Conservation (phyloP, 1,140 invertebrate genomes). For the Zaprionus inermis region DNA sequence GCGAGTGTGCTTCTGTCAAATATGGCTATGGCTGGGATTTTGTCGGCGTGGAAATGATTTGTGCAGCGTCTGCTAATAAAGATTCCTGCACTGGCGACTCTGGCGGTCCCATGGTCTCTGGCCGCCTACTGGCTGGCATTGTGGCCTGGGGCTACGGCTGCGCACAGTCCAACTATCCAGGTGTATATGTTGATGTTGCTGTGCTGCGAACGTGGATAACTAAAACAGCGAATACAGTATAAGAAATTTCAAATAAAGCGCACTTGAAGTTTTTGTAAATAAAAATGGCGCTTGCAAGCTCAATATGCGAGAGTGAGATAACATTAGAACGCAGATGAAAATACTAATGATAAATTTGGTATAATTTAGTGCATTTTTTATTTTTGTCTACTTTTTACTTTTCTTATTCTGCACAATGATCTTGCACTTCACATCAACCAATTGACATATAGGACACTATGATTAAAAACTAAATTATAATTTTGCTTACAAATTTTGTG, state of each 20-base stretch:
- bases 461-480: too few relatives aligned
- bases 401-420: too few relatives aligned
- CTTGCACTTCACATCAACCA: too few relatives aligned
- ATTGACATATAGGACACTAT: too few relatives aligned
- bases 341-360: background rate
- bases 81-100: conserved; percentile 84
- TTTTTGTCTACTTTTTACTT: background rate
- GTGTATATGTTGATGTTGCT: conserved; percentile 87
- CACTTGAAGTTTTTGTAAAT: conserved; percentile 1
- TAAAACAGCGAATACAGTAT: conserved; percentile 59
- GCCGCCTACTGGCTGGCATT: conserved; percentile 84
- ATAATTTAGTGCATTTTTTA: conserved; percentile 10
- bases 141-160: conserved; percentile 87
- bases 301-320: background rate
- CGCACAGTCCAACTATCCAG: conserved; percentile 84
- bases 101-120: conserved; percentile 84
- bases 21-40: conserved; percentile 74
- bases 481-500: too few relatives aligned
- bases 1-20: conserved; percentile 49
- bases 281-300: background rate
- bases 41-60: conserved; percentile 81
- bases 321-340: background rate
- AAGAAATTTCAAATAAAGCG: conserved; percentile 19
- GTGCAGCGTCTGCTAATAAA: conserved; percentile 69
- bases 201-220: conserved; percentile 69